These are phyloP conservation scores for Holocentrus rufus DNA, from an alignment of 2,797 vertebrate genomes.

Conservation along the genomic window DNA sequence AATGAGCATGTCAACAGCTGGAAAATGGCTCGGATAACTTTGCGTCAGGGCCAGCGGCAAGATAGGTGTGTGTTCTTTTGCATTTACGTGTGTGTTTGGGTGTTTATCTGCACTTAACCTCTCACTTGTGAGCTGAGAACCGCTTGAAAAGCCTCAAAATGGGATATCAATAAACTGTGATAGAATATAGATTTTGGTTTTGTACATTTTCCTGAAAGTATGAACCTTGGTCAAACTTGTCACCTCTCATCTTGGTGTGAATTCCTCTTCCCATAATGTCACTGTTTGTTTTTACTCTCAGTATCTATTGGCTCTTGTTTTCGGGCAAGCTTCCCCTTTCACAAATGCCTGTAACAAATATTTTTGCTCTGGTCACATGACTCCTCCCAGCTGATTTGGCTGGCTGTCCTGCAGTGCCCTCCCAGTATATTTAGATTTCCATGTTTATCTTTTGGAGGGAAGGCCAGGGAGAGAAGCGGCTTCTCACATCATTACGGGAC, in stretches of 20 bases:
- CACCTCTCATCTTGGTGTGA: slow-evolving; percentile 7
- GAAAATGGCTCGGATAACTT: slow-evolving; percentile 5
- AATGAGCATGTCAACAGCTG: slow-evolving; percentile 37
- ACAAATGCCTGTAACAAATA: background rate
- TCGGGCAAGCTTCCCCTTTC: too few species aligned
- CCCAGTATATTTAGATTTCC: slow-evolving; percentile 34
- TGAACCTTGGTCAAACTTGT: background rate
- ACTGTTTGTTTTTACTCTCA: background rate
- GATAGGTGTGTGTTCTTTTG: slow-evolving; percentile 39
- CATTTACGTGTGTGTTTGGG: slow-evolving; percentile 21
- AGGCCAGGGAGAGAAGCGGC: slow-evolving; percentile 35
- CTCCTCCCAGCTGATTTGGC: slow-evolving; percentile 14
- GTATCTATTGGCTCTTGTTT: background rate
- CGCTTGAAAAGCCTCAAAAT: background rate
- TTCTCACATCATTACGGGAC: slow-evolving; percentile 51
- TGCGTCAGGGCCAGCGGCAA: slow-evolving; percentile 33
- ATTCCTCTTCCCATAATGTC: background rate
- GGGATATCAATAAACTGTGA: background rate
- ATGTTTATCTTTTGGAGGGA: slow-evolving; percentile 28
- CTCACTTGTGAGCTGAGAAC: slow-evolving; percentile 21
- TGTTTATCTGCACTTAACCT: background rate
- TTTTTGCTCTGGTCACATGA: slow-evolving; percentile 6
- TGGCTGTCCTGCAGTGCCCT: slow-evolving; percentile 28
- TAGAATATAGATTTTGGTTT: background rate
- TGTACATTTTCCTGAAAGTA: slow-evolving; percentile 5